A percentile compares a stretch with the other conserved stretches of the same genome.
phyloP scores from a whole-genome alignment of 2,888 invertebrate genomes.

The Leptinotarsa haldemani region DNA sequence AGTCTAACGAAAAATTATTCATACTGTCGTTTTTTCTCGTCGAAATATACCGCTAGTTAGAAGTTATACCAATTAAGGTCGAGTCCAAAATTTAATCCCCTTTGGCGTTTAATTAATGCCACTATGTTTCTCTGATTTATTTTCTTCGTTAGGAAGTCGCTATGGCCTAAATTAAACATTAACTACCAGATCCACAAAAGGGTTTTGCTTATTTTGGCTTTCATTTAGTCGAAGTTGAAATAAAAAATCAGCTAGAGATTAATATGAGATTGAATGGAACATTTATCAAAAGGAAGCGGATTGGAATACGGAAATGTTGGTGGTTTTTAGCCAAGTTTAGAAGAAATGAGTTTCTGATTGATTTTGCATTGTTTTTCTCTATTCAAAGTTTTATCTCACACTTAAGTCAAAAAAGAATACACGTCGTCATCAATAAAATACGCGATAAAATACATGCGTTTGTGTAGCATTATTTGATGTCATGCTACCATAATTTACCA shows the following conservation, averaged over 20 bases:
- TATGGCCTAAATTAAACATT: constrained; percentile 33
- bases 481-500: too few species aligned
- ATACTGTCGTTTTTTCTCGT: constrained; percentile 33
- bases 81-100: constrained; percentile 43
- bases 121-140: constrained; percentile 42
- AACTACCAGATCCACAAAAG: constrained; percentile 31
- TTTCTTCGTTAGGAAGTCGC: constrained; percentile 33
- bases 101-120: constrained; percentile 42
- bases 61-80: constrained; percentile 43
- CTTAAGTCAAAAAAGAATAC: too few species aligned
- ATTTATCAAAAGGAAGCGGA: neutral
- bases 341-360: too few species aligned
- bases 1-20: constrained; percentile 48
- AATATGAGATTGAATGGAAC: neutral
- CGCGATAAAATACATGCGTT: too few species aligned
- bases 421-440: too few species aligned
- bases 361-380: too few species aligned
- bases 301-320: too few species aligned
- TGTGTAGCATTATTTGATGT: too few species aligned
- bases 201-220: constrained; percentile 27
- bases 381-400: too few species aligned
- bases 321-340: too few species aligned
- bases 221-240: constrained; percentile 16
- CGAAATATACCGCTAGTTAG: constrained; percentile 28
- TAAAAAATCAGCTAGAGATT: neutral